A percentile compares a stretch with the other conserved stretches of the same genome.
These are phyloP conservation scores for Diogma glabrata DNA, from an alignment of 2,888 invertebrate species.

Conservation along the genomic window DNA sequence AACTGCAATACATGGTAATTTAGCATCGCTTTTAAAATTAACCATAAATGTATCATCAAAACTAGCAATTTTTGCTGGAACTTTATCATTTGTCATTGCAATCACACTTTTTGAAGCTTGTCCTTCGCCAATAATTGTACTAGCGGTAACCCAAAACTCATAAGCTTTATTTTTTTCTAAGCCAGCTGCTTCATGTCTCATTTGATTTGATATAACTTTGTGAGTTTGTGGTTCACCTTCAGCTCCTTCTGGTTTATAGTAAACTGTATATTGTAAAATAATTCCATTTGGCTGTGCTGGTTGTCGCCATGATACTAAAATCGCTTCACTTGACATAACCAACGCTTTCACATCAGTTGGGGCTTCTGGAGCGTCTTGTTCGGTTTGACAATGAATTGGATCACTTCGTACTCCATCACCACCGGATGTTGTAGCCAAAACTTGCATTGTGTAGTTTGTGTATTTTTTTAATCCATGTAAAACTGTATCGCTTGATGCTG, in stretches of 20 bases:
- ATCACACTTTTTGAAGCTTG: slow-evolving; percentile 78
- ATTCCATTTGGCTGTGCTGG: slow-evolving; percentile 88
- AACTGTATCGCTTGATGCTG: slow-evolving; percentile 84
- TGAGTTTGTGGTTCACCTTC: slow-evolving; percentile 57
- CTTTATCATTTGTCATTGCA: slow-evolving; percentile 64
- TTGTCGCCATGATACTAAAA: slow-evolving; percentile 87
- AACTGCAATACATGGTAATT: slow-evolving; percentile 82
- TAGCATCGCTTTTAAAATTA: slow-evolving; percentile 84
- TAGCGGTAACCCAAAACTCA: slow-evolving; percentile 91
- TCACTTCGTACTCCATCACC: slow-evolving; percentile 78
- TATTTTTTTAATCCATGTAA: slow-evolving; percentile 88
- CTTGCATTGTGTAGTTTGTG: slow-evolving; percentile 96
- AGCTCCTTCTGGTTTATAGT: slow-evolving; percentile 63
- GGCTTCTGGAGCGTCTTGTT: slow-evolving; percentile 91
- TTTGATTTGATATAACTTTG: slow-evolving; percentile 70
- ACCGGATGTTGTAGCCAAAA: slow-evolving; percentile 86
- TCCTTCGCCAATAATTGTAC: slow-evolving; percentile 88
- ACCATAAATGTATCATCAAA: slow-evolving; percentile 90
- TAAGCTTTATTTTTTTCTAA: slow-evolving; percentile 72
- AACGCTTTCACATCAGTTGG: slow-evolving; percentile 88
- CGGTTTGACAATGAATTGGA: slow-evolving; percentile 82
- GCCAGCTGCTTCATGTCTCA: slow-evolving; percentile 78
- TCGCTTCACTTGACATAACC: slow-evolving; percentile 83
- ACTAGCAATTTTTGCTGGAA: slow-evolving; percentile 88
- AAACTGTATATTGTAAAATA: slow-evolving; percentile 86